Base-by-base conservation (phyloP, 2,797 vertebrate genomes). In the Cyprinella venusta region DNA sequence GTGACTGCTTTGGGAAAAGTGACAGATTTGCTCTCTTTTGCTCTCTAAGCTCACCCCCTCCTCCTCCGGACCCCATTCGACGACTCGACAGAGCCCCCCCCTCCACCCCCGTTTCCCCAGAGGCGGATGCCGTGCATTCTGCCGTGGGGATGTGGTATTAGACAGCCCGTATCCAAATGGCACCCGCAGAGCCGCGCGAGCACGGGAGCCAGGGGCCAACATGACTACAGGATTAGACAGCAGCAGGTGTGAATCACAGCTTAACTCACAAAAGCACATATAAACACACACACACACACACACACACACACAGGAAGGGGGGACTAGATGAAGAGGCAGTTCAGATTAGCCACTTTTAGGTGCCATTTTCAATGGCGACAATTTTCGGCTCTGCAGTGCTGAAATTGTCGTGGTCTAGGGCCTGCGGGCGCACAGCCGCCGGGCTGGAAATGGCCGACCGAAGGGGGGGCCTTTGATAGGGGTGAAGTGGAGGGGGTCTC, bases 11-110 rank as follows among this genome's bases (percentile, higher is more conserved):
- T 91, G 94, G 94, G 94, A 95, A 92, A 95, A 93, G 94, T 95
- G 94, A 95, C 94, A 95, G 95, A 96, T 95, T 95, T 96, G 94
- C 94, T 94, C 94, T 95, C 93, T 93, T 94, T 95, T 94, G 93
- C 94, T 94, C 92, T 90, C 91, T 92, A 94, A 94, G 94, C 91
- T 92, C 88, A 91, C 91, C 76, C 69, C 63, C 70, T 79, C 76
- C 74, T 69, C 72, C 79, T 72, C 50, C 12, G 12, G 76, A 56
- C 40, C 80, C 61, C 52, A 78, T 83, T 78, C 21, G 54, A 50
- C 36, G 75, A n/a, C 75, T 78, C 5, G 21, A 59, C 72, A n/a
- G 24, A n/a, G 12, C n/a, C 81, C 80, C 72, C 21, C 59, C 82
- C 52, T 24, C 18, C 61, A 63, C 64, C 69, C 70, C 65, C 18